Percentiles rank a stretch among this genome's conserved stretches.
These are phyloP conservation scores for Drosophila glabriapex DNA, from an alignment of 2,888 invertebrate genomes.

Conservation along the genomic window DNA sequence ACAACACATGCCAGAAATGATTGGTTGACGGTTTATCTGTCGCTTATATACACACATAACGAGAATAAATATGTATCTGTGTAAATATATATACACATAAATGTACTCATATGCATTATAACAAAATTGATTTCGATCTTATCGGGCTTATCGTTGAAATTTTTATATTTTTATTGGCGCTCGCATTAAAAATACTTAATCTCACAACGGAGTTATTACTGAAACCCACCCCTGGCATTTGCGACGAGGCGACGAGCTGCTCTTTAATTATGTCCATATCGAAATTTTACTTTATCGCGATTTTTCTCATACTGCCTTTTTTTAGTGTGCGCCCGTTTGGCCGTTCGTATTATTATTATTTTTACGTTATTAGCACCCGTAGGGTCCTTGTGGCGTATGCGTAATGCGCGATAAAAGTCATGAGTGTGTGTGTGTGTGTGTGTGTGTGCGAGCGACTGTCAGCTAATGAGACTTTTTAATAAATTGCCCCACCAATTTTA, in stretches of 20 bases:
- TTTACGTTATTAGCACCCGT: slow-evolving; percentile 79
- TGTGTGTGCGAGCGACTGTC: slow-evolving; percentile 44
- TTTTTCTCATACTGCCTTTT: slow-evolving; percentile 43
- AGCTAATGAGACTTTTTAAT: slow-evolving; percentile 81
- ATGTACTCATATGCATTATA: slow-evolving; percentile 50
- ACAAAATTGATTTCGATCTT: slow-evolving; percentile 75
- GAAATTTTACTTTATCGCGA: slow-evolving; percentile 80
- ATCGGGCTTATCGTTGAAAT: slow-evolving; percentile 77
- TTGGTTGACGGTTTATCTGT: slow-evolving; percentile 53
- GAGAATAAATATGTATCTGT: slow-evolving; percentile 1
- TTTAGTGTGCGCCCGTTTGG: slow-evolving; percentile 40
- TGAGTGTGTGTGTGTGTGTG: slow-evolving; percentile 12
- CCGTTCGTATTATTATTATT: slow-evolving; percentile 64
- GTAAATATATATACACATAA: slow-evolving; percentile 12
- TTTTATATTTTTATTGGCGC: slow-evolving; percentile 76
- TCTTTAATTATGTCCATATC: slow-evolving; percentile 78
- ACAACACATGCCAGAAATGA: slow-evolving; percentile 56
- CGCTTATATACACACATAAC: slow-evolving; percentile 24
- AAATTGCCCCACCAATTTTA: slow-evolving; percentile 78
- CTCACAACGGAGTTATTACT: slow-evolving; percentile 70
- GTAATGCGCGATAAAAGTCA: slow-evolving; percentile 74
- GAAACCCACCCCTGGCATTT: slow-evolving; percentile 31
- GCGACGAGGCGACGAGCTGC: slow-evolving; percentile 21
- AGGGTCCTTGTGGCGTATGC: slow-evolving; percentile 74
- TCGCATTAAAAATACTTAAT: slow-evolving; percentile 83